These are phyloP conservation scores for Schizopygopsis malacanthus DNA, from an alignment of 2,797 vertebrate genomes.

Conservation along the genomic window DNA sequence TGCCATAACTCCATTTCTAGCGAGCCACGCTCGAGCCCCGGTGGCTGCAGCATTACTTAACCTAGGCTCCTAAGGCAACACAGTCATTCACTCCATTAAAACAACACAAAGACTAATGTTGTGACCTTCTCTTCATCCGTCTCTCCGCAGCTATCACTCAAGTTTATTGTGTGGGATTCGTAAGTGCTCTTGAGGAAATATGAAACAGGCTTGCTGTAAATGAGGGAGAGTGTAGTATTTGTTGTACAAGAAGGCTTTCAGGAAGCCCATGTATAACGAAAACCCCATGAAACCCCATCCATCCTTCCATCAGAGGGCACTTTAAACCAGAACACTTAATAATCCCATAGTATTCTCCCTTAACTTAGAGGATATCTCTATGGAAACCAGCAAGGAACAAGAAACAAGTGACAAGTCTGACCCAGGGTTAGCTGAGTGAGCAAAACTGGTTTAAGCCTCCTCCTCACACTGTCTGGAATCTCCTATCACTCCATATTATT, in stretches of 20 bases:
- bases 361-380: constrained; percentile 10
- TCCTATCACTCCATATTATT: constrained; percentile 67
- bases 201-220: constrained; percentile 37
- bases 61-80: constrained; percentile 66
- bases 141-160: constrained; percentile 65
- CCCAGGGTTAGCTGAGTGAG: constrained; percentile 71
- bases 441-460: constrained; percentile 73
- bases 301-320: constrained; percentile 7
- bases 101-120: constrained; percentile 71
- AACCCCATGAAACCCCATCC: constrained; percentile 65
- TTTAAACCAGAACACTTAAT: constrained; percentile 5
- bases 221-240: constrained; percentile 43
- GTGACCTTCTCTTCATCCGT: constrained; percentile 74
- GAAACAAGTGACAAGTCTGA: constrained; percentile 65
- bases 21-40: constrained; percentile 37
- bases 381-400: constrained; percentile 63
- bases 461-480: constrained; percentile 70
- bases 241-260: constrained; percentile 44
- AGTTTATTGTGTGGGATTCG: constrained; percentile 51
- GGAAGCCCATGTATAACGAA: constrained; percentile 33
- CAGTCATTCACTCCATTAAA: constrained; percentile 74
- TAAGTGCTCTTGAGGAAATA: constrained; percentile 49
- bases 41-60: constrained; percentile 68
- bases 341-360: not conserved
- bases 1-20: constrained; percentile 52